A percentile compares a stretch with the other conserved stretches of the same genome.
These are phyloP conservation scores for Bombus sylvicola DNA, from an alignment of 1,140 invertebrate genomes.

Conservation along the genomic window DNA sequence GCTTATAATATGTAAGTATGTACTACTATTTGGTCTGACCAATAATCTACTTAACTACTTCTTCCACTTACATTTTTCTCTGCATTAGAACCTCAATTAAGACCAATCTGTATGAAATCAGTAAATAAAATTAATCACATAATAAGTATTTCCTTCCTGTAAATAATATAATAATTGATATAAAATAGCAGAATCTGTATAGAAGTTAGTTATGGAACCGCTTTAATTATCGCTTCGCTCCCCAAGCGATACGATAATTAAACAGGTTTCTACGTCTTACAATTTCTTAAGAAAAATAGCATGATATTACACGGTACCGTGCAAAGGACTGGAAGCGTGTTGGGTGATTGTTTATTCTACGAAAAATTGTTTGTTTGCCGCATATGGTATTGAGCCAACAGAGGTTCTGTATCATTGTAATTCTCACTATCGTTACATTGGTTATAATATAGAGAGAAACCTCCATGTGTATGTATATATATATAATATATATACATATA, in stretches of 20 bases:
- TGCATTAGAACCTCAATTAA: not conserved
- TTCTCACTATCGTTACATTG: constrained; percentile 49
- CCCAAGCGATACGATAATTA: not conserved
- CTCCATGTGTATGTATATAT: constrained; percentile 19
- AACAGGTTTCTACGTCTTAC: not conserved
- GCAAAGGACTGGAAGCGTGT: not conserved
- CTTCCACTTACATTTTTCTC: not conserved
- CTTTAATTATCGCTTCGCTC: not conserved
- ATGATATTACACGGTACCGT: not conserved
- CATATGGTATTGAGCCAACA: constrained; percentile 39
- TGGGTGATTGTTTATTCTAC: constrained; percentile 8
- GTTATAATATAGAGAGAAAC: constrained; percentile 36
- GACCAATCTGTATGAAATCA: not conserved
- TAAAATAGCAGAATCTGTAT: not conserved
- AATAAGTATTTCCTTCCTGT: not conserved
- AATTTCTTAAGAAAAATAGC: constrained; percentile 21
- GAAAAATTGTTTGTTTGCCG: constrained; percentile 3
- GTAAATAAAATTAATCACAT: not conserved
- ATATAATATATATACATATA: not conserved
- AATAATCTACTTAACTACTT: not conserved
- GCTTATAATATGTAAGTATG: not conserved
- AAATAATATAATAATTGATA: not conserved
- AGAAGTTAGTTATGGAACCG: not conserved
- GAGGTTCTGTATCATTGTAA: constrained; percentile 17
- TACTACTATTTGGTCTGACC: not conserved